Conservation (phyloP, 2,888 invertebrate species). For the Dicycla oo region DNA sequence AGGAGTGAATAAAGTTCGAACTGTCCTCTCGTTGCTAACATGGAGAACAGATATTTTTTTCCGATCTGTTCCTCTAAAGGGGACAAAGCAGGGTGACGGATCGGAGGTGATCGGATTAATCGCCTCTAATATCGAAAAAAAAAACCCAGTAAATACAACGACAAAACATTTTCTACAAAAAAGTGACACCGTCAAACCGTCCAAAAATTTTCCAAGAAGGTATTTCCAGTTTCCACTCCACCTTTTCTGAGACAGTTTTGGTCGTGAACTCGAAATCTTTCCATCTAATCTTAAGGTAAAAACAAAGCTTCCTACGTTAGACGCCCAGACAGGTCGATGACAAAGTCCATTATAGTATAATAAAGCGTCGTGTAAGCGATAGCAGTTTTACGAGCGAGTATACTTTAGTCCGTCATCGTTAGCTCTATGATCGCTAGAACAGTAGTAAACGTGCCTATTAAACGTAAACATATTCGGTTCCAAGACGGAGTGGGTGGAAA, state of each 20-base stretch:
- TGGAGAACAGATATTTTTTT: too few species aligned
- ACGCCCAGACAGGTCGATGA: slow-evolving; percentile 60
- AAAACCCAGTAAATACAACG: too few species aligned
- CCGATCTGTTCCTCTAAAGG: too few species aligned
- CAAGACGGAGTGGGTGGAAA: slow-evolving; percentile 35
- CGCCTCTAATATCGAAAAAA: too few species aligned
- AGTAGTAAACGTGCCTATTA: slow-evolving; percentile 62
- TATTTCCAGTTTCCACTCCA: background rate
- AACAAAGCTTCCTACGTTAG: slow-evolving; percentile 9
- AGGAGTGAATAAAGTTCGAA: too few species aligned
- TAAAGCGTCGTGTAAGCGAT: slow-evolving; percentile 53
- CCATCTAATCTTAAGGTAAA: background rate
- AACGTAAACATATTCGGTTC: slow-evolving; percentile 62
- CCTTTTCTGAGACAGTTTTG: background rate
- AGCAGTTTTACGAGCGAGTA: slow-evolving; percentile 63
- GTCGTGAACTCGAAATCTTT: background rate
- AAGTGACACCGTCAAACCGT: too few species aligned
- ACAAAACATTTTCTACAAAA: background rate
- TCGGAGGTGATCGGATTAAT: too few species aligned
- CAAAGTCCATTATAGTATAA: slow-evolving; percentile 59
- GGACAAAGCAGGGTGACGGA: too few species aligned
- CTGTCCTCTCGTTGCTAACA: too few species aligned
- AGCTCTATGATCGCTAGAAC: slow-evolving; percentile 60
- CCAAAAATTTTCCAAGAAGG: background rate
- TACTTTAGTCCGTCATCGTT: slow-evolving; percentile 60